Percentiles rank a stretch among this genome's conserved stretches.
Evolutionary conservation across 2,888 invertebrate genomes (phyloP).

Genomic region (Sphecodes monilicornis): DNA sequence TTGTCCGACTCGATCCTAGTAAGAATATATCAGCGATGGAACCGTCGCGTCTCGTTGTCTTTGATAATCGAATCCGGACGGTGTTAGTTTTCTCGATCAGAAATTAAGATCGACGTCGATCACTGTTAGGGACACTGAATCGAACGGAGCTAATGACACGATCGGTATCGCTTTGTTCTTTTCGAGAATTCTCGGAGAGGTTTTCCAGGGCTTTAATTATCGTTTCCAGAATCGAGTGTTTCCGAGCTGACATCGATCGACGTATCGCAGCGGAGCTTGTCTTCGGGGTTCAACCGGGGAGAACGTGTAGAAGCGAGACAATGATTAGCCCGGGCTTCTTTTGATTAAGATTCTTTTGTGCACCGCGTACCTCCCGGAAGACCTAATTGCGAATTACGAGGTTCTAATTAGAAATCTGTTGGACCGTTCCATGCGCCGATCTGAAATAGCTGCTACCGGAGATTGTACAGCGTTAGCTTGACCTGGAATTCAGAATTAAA

Average conservation of each 20-base stretch:
- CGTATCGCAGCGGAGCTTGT: neutral
- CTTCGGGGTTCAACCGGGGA: neutral
- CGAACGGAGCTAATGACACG: conserved; percentile 12
- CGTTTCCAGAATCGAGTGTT: neutral
- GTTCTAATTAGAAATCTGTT: conserved; percentile 13
- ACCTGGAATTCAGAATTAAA: conserved; percentile 12
- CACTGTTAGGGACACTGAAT: conserved; percentile 33
- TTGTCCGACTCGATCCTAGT: too few species aligned
- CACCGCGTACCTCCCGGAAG: neutral
- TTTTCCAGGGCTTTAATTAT: neutral
- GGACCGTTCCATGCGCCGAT: neutral
- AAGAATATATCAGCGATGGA: conserved; percentile 10
- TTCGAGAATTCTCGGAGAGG: neutral
- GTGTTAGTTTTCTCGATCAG: conserved; percentile 24
- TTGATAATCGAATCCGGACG: conserved; percentile 37
- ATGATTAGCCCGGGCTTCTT: conserved; percentile 1
- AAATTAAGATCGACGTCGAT: conserved; percentile 55
- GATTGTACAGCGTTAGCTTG: neutral
- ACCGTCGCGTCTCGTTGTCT: conserved; percentile 29
- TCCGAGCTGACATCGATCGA: conserved; percentile 2
- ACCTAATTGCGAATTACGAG: conserved; percentile 14
- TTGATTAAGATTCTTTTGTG: conserved; percentile 21
- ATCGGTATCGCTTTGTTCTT: neutral
- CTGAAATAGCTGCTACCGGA: neutral
- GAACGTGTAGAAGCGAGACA: neutral